phyloP scores from a whole-genome alignment of 2,797 vertebrate species.

The Diceros bicornis region DNA sequence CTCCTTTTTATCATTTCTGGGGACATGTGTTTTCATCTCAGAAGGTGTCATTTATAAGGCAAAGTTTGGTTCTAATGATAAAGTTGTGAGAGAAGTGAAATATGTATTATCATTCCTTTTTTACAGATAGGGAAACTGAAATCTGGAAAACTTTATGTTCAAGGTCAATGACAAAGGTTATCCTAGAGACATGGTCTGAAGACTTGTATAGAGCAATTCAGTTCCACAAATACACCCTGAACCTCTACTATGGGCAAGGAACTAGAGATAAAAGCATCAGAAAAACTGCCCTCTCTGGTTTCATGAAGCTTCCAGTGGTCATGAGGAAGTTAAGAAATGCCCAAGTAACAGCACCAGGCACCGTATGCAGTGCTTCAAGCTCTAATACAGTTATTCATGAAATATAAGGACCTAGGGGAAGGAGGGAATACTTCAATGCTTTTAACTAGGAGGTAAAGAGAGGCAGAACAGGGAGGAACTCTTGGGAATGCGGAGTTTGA shows the following conservation, averaged over 20 bases:
- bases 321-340: slow-evolving; percentile 18
- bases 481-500: background rate
- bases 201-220: background rate
- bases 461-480: background rate
- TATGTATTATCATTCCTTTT: background rate
- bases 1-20: background rate
- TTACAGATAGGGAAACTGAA: background rate
- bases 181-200: background rate
- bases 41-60: background rate
- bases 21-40: background rate
- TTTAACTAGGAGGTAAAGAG: background rate
- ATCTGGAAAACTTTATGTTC: slow-evolving; percentile 34
- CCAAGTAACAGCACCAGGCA: background rate
- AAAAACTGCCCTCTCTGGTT: background rate
- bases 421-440: background rate
- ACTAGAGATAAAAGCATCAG: background rate
- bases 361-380: background rate
- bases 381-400: slow-evolving; percentile 40
- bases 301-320: background rate
- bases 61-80: slow-evolving; percentile 44
- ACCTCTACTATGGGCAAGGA: background rate
- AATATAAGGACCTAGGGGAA: slow-evolving; percentile 16
- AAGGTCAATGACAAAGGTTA: background rate
- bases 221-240: background rate
- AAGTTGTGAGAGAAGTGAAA: background rate